Evolutionary conservation across 2,888 invertebrate genomes (phyloP).

Genomic region (Sarcophaga variegata): DNA sequence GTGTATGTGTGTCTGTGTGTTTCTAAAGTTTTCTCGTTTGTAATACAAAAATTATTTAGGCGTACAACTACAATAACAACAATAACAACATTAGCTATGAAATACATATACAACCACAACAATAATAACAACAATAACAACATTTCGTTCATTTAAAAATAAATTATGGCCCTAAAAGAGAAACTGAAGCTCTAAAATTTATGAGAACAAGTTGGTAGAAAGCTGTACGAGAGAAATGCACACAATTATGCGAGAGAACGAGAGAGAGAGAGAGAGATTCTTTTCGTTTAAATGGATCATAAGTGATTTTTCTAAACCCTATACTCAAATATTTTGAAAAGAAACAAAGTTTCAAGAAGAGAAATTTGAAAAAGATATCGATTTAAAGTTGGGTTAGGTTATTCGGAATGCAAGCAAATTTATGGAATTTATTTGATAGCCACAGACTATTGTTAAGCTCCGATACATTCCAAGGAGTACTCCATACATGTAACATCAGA

Average conservation of each 20-base stretch:
- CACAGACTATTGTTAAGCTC: too few species aligned
- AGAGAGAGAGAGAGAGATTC: too few species aligned
- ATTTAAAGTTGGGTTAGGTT: too few species aligned
- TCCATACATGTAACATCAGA: too few species aligned
- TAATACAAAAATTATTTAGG: constrained; percentile 39
- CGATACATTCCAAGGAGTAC: too few species aligned
- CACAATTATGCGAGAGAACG: background rate
- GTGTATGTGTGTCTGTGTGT: constrained; percentile 14
- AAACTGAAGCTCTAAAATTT: constrained; percentile 51
- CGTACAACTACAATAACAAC: constrained; percentile 17
- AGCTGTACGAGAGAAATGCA: background rate
- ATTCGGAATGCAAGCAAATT: too few species aligned
- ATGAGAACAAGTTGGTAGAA: constrained; percentile 19
- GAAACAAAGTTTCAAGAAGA: too few species aligned
- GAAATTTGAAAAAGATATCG: too few species aligned
- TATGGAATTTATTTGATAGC: too few species aligned
- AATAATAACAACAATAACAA: background rate
- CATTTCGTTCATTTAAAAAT: constrained; percentile 31
- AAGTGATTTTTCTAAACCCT: too few species aligned
- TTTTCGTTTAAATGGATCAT: too few species aligned
- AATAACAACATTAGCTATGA: background rate
- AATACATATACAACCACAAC: constrained; percentile 7
- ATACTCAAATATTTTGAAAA: too few species aligned
- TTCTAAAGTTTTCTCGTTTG: constrained; percentile 62
- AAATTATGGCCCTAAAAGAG: constrained; percentile 53